These are phyloP conservation scores for Rhamphomyia laevipes DNA, from an alignment of 2,888 invertebrate genomes.

Conservation along the genomic window DNA sequence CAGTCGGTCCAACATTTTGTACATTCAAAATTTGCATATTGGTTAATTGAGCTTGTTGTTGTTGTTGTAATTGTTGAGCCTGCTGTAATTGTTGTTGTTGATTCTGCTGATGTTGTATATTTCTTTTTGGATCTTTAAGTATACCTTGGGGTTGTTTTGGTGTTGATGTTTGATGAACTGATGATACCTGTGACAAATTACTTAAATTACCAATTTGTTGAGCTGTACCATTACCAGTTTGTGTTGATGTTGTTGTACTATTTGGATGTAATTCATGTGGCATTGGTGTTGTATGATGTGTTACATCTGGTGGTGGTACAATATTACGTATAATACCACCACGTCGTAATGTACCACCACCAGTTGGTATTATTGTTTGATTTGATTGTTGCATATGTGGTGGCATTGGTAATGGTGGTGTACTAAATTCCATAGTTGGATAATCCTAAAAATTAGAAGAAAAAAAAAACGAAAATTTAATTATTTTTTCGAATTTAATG, in stretches of 20 bases:
- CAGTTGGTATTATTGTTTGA: slow-evolving; percentile 7
- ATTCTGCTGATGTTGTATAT: slow-evolving; percentile 42
- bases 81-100: slow-evolving; percentile 40
- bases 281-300: slow-evolving; percentile 32
- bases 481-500: no score
- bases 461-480: neutral
- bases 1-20: slow-evolving; percentile 39
- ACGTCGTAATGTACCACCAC: slow-evolving; percentile 30
- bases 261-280: slow-evolving; percentile 31
- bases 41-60: slow-evolving; percentile 38
- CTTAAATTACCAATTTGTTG: slow-evolving; percentile 20
- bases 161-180: slow-evolving; percentile 22
- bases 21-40: slow-evolving; percentile 47
- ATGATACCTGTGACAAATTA: slow-evolving; percentile 19
- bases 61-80: slow-evolving; percentile 37
- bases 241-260: slow-evolving; percentile 30
- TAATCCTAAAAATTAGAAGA: slow-evolving; percentile 29
- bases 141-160: slow-evolving; percentile 50
- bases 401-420: slow-evolving; percentile 29
- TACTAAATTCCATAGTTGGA: slow-evolving; percentile 33
- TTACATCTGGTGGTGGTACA: slow-evolving; percentile 37
- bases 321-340: slow-evolving; percentile 32
- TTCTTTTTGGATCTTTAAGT: slow-evolving; percentile 50
- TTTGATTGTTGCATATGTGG: slow-evolving; percentile 27
- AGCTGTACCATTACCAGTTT: slow-evolving; percentile 32